A percentile compares a stretch with the other conserved stretches of the same genome.
Conservation (phyloP, 1,140 invertebrate species). For the Megalonaias nervosa region DNA sequence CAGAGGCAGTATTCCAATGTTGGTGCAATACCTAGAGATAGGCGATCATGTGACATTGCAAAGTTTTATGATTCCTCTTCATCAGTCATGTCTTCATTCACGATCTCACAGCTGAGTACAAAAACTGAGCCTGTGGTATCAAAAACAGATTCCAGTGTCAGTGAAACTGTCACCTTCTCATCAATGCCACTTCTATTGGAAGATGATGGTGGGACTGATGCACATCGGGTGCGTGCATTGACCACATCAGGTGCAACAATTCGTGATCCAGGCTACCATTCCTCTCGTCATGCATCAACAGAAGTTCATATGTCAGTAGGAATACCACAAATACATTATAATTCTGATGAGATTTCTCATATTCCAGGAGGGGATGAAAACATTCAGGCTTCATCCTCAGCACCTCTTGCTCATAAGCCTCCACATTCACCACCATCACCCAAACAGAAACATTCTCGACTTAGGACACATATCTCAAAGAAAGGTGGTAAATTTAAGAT, state of each 20-base stretch:
- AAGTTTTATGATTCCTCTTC: constrained; percentile 37
- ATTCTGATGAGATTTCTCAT: too few relatives aligned
- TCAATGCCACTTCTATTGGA: constrained; percentile 54
- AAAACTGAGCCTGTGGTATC: constrained; percentile 41
- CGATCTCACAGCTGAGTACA: constrained; percentile 28
- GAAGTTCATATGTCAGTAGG: too few relatives aligned
- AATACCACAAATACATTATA: too few relatives aligned
- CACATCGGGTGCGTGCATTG: constrained; percentile 36
- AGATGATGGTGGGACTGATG: constrained; percentile 28
- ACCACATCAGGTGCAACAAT: constrained; percentile 26
- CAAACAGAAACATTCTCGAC: constrained; percentile 22
- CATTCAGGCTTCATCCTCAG: neutral
- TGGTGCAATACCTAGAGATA: constrained; percentile 18
- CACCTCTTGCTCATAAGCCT: constrained; percentile 23
- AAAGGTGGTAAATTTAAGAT: constrained; percentile 52
- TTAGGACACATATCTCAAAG: constrained; percentile 35
- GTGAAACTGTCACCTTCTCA: constrained; percentile 36
- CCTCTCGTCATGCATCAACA: too few relatives aligned
- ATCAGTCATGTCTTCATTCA: constrained; percentile 33
- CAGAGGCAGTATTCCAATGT: constrained; percentile 14
- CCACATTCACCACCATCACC: constrained; percentile 21
- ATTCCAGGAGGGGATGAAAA: too few relatives aligned
- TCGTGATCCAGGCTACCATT: too few relatives aligned
- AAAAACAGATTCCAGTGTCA: constrained; percentile 42
- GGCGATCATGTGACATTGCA: constrained; percentile 20